Evolutionary conservation across 2,113 vertebrate genomes (phyloP).

Genomic region (Mustelus asterias): DNA sequence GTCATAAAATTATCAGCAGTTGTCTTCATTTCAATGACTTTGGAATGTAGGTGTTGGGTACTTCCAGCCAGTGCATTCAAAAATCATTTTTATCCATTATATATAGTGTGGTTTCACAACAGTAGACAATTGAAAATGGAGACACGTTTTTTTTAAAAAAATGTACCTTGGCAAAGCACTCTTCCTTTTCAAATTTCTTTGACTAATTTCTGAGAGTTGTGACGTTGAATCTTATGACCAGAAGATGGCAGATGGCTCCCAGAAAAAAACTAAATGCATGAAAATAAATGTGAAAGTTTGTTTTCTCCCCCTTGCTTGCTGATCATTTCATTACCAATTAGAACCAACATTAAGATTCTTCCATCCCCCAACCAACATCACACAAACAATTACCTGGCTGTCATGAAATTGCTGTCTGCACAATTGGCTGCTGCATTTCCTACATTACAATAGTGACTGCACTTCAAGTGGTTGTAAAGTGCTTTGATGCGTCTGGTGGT

Average conservation of each 20-base stretch:
- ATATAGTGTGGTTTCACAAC: not conserved
- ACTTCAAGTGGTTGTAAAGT: not conserved
- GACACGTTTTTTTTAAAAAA: not conserved
- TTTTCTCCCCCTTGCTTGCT: not conserved
- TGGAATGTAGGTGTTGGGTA: too few species aligned
- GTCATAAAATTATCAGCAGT: too few species aligned
- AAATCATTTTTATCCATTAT: too few species aligned
- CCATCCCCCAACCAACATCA: not conserved
- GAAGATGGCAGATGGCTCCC: not conserved
- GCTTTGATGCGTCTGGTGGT: not conserved
- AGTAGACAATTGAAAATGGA: not conserved
- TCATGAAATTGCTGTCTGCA: too few species aligned
- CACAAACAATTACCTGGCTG: too few species aligned
- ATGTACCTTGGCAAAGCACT: not conserved
- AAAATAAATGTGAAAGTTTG: not conserved
- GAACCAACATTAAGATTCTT: not conserved
- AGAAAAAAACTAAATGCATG: not conserved
- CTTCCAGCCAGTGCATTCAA: too few species aligned
- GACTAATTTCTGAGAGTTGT: not conserved
- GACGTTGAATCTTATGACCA: not conserved
- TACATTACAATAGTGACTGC: not conserved
- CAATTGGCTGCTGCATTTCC: not conserved
- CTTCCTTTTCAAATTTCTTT: not conserved
- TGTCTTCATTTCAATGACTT: too few species aligned
- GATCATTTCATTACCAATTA: not conserved